Percentiles rank a stretch among this genome's conserved stretches.
Evolutionary conservation across 2,113 vertebrate species (phyloP).

Genomic region (Paradoxurus hermaphroditus): DNA sequence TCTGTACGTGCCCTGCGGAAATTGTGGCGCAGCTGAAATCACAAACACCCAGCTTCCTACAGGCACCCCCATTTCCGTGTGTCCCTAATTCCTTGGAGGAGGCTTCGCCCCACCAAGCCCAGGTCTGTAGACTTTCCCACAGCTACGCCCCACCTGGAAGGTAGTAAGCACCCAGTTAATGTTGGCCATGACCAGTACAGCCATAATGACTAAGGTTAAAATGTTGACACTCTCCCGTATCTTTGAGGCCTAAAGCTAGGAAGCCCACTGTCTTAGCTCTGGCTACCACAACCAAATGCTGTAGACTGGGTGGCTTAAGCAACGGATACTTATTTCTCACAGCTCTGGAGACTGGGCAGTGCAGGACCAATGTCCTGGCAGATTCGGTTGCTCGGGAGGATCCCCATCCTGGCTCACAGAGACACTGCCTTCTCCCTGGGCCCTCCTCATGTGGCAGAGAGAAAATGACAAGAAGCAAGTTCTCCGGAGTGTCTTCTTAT

Average conservation of each 20-base stretch:
- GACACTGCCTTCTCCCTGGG: neutral
- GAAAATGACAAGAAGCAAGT: neutral
- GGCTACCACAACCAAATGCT: neutral
- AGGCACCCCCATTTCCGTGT: neutral
- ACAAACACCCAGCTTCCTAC: neutral
- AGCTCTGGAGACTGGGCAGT: neutral
- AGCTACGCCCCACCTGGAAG: neutral
- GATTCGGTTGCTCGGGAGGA: neutral
- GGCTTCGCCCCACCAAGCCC: neutral
- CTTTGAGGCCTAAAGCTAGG: neutral
- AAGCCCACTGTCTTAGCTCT: neutral
- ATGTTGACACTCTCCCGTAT: neutral
- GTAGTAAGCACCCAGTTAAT: neutral
- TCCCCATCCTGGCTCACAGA: neutral
- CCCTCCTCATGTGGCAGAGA: neutral
- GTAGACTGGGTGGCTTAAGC: neutral
- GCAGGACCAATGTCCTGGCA: neutral
- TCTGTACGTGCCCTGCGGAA: neutral
- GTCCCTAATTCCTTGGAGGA: neutral
- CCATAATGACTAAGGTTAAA: neutral
- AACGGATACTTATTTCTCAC: neutral
- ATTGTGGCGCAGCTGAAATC: neutral
- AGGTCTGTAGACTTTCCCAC: neutral
- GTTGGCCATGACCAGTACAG: neutral
- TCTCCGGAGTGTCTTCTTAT: neutral